Base-by-base conservation (phyloP, 1,140 invertebrate species). In the Drosophila pseudoananassae region DNA sequence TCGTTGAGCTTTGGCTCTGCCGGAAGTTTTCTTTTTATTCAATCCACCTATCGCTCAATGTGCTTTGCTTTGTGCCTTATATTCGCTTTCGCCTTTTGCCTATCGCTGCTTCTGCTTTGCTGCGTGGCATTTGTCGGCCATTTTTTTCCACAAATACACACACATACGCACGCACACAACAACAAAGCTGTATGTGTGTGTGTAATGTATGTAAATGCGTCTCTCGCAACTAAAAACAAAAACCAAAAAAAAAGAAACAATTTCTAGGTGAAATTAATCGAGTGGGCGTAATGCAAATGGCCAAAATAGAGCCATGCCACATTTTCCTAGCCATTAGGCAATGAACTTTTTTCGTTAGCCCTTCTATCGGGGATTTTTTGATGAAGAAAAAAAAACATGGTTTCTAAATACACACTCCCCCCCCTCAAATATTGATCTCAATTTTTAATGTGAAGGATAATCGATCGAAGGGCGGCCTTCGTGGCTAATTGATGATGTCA, bases 11-110 rank as follows among this genome's bases (percentile, higher is more conserved):
- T 84, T 61, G 66, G 63, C 78, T 88, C 64, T 78, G 78, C 83
- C 82, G 82, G 82, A 88, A 87, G 78, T 87, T 87, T 87, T 87
- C 78, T 88, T 87, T 87, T 87, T 76, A 82, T 82, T 75, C 83
- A 83, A 82, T 82, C 75, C 83, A 83, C 64, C 60, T 81, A 78
- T 88, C 65, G 65, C 10, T 58, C 58, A 69, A 9, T 66, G 59
- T 36, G 33, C 46, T 66, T 31, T 64, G 33, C 59, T 80, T 20
- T 72, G 49, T 51, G 66, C 15, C 40, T 45, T 45, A 14, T 43
- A 12, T 43, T 43, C 38, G 12, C 38, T 14, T n/a, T 43, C 69
- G 53, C 55, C 57, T 45, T 45, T 77, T 70, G 53, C 55, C 58
- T 85, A 75, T 87, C 65, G 58, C 43, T 64, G 69, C 69, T 82